These are phyloP conservation scores for Ageneiosus marmoratus DNA, from an alignment of 2,113 vertebrate species.

Conservation along the genomic window DNA sequence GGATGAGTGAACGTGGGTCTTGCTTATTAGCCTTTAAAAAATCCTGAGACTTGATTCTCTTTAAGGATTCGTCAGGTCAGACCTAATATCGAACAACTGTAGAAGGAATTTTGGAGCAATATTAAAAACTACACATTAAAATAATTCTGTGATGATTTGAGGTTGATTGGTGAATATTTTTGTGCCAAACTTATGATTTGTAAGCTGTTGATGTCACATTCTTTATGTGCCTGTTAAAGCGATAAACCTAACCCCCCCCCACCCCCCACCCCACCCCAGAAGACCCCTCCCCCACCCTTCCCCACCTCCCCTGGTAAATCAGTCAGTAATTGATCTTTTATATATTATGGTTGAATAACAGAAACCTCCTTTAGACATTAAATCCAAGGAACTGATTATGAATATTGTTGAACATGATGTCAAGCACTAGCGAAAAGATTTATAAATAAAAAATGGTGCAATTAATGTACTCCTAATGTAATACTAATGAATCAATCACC, in stretches of 20 bases:
- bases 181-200: too few species aligned
- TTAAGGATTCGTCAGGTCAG: constrained; percentile 47
- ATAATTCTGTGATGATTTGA: not conserved
- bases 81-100: not conserved
- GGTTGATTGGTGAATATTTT: not conserved
- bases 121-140: too few species aligned
- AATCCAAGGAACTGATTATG: too few species aligned
- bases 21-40: constrained; percentile 63
- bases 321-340: not conserved
- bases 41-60: constrained; percentile 52
- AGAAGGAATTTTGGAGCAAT: not conserved
- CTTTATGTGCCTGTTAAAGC: not conserved
- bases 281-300: too few species aligned
- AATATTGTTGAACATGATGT: too few species aligned
- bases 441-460: not conserved
- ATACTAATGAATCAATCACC: not conserved
- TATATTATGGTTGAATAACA: not conserved
- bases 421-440: not conserved
- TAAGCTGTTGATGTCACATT: too few species aligned
- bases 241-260: too few species aligned
- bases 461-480: not conserved
- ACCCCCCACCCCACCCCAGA: too few species aligned
- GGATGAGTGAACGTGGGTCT: constrained; percentile 65
- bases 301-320: constrained; percentile 9
- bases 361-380: too few species aligned